Evolutionary conservation across 2,888 invertebrate species (phyloP), one percentile per base, ranked within the genome.

Genomic region (Neoascia interrupta): DNA sequence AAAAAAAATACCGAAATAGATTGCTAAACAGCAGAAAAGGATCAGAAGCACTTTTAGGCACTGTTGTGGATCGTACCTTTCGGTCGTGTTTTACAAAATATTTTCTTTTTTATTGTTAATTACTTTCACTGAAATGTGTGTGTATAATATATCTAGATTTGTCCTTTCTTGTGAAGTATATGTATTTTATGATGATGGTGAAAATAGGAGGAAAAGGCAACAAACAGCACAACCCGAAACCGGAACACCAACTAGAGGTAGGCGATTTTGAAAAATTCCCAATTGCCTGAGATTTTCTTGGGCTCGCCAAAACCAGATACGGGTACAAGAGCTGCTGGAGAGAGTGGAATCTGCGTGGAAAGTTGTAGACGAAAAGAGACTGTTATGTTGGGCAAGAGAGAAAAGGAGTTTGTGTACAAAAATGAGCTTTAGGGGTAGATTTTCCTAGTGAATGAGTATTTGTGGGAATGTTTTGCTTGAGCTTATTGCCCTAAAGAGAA

Each of bases 201-300:
- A 82, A 83, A 82, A 81, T 85, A 87, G 87, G 85, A 87, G 85
- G 84, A 88, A 84, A 88, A 88, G 88, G 87, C 89, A 88, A 87
- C 88, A 87, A 87, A 88, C 89, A 89, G 88, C 88, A 88, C 89
- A 88, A 88, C 88, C 88, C 88, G 88, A 89, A 88, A 89, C 89
- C 88, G 88, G 89, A 89, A 89, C 88, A 89, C 89, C 89, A 89
- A 89, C 88, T 89, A 87, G 88, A 87, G 83, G 82, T 84, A 79
- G 66, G 51, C 49, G 36, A 68, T 39, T 73, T 79, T 61, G 43
- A 73, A 73, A 76, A 76, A 73, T 56, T 73, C 61, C 56, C 73
- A 61, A 68, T 49, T 73, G 79, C 66, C 66, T 60, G 47, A 72
- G 58, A 76, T 76, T 79, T 64, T 51, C 41, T 61, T 79, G 73